Evolutionary conservation across 2,113 vertebrate species (phyloP).

Genomic region (Silurus glanis): DNA sequence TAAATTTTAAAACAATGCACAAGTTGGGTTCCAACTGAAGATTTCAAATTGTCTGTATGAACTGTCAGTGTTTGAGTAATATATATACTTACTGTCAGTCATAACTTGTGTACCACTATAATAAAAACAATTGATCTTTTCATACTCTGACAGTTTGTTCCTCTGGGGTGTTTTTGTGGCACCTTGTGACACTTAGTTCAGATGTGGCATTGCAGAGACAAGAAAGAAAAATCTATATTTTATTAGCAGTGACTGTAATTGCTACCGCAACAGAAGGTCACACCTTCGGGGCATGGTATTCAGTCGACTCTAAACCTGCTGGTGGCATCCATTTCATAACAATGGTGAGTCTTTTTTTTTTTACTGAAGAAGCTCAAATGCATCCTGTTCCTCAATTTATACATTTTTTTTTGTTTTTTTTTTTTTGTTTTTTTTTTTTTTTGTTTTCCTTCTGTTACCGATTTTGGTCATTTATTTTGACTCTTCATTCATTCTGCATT

Average conservation of each 20-base stretch:
- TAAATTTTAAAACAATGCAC: not conserved
- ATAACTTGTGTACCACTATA: constrained; percentile 10
- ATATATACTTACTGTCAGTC: not conserved
- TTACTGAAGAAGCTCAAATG: not conserved
- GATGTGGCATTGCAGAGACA: constrained; percentile 64
- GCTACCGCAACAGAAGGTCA: constrained; percentile 68
- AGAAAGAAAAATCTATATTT: constrained; percentile 72
- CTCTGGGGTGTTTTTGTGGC: constrained; percentile 47
- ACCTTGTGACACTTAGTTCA: constrained; percentile 54
- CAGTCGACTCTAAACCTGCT: constrained; percentile 34
- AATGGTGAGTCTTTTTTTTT: not conserved
- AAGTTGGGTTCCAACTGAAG: not conserved
- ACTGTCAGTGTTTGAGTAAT: not conserved
- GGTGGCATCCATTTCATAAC: constrained; percentile 23
- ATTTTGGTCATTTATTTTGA: not conserved
- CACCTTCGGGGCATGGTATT: constrained; percentile 59
- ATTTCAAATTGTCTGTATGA: not conserved
- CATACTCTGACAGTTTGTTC: constrained; percentile 53
- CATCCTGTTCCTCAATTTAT: not conserved
- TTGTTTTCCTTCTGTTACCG: not conserved
- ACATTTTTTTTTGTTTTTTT: not conserved
- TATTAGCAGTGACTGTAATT: constrained; percentile 73
- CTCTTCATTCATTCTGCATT: not conserved
- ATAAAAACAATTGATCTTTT: constrained; percentile 51
- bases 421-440: not conserved